A percentile compares a stretch with the other conserved stretches of the same genome.
These are phyloP conservation scores for Heliconius himera DNA, from an alignment of 1,140 invertebrate species.

Conservation along the genomic window DNA sequence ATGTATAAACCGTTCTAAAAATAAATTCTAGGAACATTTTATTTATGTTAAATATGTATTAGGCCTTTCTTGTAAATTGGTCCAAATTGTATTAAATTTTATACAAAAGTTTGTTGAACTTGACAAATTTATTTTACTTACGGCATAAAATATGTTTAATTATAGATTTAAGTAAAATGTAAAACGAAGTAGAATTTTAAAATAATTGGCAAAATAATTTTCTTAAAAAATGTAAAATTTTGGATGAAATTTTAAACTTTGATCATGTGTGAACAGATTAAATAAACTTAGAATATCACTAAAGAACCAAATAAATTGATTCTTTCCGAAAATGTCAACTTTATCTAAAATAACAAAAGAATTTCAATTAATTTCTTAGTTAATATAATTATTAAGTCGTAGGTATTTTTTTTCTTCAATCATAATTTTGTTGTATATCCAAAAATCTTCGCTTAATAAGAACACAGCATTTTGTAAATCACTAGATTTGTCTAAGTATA, in stretches of 20 bases:
- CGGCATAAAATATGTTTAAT: no score
- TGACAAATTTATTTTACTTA: not conserved
- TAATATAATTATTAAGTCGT: not conserved
- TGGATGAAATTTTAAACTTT: not conserved
- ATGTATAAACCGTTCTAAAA: slow-evolving; percentile 19
- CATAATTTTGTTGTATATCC: not conserved
- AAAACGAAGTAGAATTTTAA: not conserved
- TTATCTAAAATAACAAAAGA: not conserved
- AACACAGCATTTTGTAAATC: slow-evolving; percentile 6
- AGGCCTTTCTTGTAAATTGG: not conserved
- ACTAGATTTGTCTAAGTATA: slow-evolving; percentile 1
- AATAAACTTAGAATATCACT: not conserved
- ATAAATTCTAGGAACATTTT: slow-evolving; percentile 43
- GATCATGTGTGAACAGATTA: not conserved
- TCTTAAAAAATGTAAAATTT: not conserved
- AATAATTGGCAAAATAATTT: not conserved
- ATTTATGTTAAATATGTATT: not conserved
- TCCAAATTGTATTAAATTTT: not conserved
- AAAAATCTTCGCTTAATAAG: not conserved
- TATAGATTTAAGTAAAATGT: not conserved
- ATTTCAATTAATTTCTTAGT: not conserved
- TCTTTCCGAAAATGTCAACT: not conserved
- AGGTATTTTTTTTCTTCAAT: not conserved
- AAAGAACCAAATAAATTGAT: not conserved
- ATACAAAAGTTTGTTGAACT: not conserved